These are phyloP conservation scores for Hermodice carunculata DNA, from an alignment of 2,888 invertebrate species.

Conservation along the genomic window DNA sequence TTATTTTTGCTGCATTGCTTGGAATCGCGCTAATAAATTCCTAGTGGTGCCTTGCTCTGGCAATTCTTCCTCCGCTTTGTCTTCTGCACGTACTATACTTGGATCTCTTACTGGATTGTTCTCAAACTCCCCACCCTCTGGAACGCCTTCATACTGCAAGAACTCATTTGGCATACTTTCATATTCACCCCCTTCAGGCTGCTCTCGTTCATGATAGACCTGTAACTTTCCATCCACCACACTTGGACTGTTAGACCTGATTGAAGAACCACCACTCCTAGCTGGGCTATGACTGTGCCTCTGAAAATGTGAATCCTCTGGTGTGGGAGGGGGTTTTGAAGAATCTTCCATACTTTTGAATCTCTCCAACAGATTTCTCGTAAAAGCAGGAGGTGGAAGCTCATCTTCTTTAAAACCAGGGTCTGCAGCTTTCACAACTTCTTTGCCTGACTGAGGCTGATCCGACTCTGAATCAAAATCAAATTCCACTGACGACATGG, in stretches of 20 bases:
- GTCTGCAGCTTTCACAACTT: conserved; percentile 2
- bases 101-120: conserved; percentile 49
- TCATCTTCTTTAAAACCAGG: conserved; percentile 7
- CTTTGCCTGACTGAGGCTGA: neutral
- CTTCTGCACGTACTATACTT: conserved; percentile 71
- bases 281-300: too few relatives aligned
- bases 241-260: too few relatives aligned
- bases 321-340: too few relatives aligned
- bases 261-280: too few relatives aligned
- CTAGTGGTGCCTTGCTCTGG: conserved; percentile 82
- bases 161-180: neutral
- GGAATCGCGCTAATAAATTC: conserved; percentile 86
- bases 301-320: too few relatives aligned
- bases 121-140: conserved; percentile 56
- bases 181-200: conserved; percentile 8
- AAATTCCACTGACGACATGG: too few relatives aligned
- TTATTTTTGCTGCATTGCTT: conserved; percentile 90
- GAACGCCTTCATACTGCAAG: neutral
- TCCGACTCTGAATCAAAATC: too few relatives aligned
- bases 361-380: neutral
- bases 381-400: conserved; percentile 1
- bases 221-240: too few relatives aligned
- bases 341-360: conserved; percentile 12
- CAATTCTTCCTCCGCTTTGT: conserved; percentile 58
- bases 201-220: conserved; percentile 9